Base-by-base conservation (phyloP, 2,888 invertebrate genomes). In the Cryptus armator region DNA sequence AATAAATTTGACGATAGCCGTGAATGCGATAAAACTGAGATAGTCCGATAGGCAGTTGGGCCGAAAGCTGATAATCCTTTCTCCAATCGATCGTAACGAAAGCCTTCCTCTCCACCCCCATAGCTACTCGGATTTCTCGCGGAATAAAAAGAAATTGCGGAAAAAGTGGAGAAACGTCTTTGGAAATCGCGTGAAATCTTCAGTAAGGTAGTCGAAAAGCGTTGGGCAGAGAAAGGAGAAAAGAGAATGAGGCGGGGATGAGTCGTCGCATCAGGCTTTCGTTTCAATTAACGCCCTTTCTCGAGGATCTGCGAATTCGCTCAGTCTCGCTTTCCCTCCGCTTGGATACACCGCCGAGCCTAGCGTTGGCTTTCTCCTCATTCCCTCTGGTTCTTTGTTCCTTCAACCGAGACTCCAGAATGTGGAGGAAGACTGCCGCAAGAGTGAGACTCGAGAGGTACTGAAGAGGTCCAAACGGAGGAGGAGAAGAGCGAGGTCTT, bases 211-310 rank as follows among this genome's bases (percentile, higher is more conserved):
- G 85, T 68, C 46, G 62, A 71, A 53, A 37, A 19, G 66, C 59
- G 75, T 67, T 62, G 56, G 29, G 46, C 46, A 32, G 68, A 46
- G 53, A 43, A 48, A 56, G 72, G 62, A 19, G 53, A 75, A 71
- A 56, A 81, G 43, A 12, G 64, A 74, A 62, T 16, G 71, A 83
- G 71, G 75, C 71, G 80, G 85, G 75, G 79, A 86, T 84, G 86
- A 37, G 87, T 88, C 87, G 89, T 84, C 77, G 82, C 86, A 77
- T 82, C 87, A 66, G 83, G 87, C 85, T 89, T 86, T 91, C 87
- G 90, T 91, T 91, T 91, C 91, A 91, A 91, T 91, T 91, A 91
- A 91, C 91, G 89, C 91, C 89, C 90, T 85, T 83, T 87, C 88
- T 84, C 84, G 78, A 29, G 59, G 59, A 87, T 86, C 82, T 9